Percentiles rank a stretch among this genome's conserved stretches.
Conservation (phyloP, 2,113 vertebrate species). For the Indicator indicator region DNA sequence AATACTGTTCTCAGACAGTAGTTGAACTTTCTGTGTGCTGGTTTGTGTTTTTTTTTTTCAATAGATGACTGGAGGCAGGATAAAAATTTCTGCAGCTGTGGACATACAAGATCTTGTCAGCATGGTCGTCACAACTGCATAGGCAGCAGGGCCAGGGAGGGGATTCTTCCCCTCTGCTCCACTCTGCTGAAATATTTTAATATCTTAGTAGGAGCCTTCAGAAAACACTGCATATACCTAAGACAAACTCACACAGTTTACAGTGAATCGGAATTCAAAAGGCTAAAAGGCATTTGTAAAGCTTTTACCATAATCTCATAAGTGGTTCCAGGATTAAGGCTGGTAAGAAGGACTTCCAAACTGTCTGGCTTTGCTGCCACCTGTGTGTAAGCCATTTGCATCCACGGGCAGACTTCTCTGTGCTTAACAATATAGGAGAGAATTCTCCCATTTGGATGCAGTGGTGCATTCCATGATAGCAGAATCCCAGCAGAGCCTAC, state of each 20-base stretch:
- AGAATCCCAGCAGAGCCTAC: slow-evolving; percentile 95
- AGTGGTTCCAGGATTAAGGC: slow-evolving; percentile 89
- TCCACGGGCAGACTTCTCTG: slow-evolving; percentile 93
- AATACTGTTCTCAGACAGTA: background rate
- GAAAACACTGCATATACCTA: background rate
- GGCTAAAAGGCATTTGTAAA: background rate
- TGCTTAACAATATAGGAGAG: slow-evolving; percentile 88
- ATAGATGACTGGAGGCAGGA: background rate
- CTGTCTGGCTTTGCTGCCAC: slow-evolving; percentile 81
- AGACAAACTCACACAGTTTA: background rate
- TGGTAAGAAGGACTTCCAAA: slow-evolving; percentile 90
- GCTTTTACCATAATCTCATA: slow-evolving; percentile 91
- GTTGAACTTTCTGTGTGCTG: background rate
- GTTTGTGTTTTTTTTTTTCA: background rate
- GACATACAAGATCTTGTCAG: background rate
- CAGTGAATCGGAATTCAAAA: background rate
- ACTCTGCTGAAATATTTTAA: background rate
- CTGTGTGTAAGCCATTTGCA: slow-evolving; percentile 84
- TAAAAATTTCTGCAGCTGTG: background rate
- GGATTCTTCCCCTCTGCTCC: too few species aligned
- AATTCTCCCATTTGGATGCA: slow-evolving; percentile 79
- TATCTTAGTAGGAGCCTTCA: background rate
- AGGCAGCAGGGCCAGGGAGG: too few species aligned
- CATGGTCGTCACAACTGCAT: background rate
- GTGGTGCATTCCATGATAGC: slow-evolving; percentile 86